phyloP scores from a whole-genome alignment of 2,113 vertebrate genomes.

The Amazona guildingii region DNA sequence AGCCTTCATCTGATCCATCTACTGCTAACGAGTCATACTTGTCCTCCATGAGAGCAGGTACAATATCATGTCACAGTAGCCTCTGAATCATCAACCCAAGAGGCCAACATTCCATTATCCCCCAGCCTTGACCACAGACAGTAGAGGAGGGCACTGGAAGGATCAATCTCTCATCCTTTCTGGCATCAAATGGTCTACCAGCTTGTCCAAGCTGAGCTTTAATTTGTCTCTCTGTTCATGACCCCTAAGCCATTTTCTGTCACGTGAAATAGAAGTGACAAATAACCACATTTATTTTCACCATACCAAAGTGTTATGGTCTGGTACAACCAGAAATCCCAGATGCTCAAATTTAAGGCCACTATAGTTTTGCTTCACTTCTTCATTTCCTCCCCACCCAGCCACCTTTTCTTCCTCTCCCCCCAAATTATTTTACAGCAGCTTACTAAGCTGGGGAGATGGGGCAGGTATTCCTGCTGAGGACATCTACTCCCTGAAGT shows the following conservation, averaged over 20 bases:
- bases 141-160: not conserved
- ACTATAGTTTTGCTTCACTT: not conserved
- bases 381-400: not conserved
- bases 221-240: not conserved
- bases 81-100: not conserved
- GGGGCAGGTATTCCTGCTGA: not conserved
- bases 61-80: not conserved
- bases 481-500: not conserved
- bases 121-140: not conserved
- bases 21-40: rapidly evolving
- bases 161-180: not conserved
- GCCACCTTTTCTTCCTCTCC: not conserved
- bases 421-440: not conserved
- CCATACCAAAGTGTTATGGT: rapidly evolving
- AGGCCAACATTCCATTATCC: rapidly evolving
- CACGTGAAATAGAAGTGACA: not conserved
- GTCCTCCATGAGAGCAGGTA: not conserved
- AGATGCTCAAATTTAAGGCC: not conserved
- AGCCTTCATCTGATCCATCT: not conserved
- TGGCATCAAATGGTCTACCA: not conserved
- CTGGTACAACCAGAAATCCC: not conserved
- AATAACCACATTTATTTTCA: not conserved
- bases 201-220: not conserved
- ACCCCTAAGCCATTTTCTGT: not conserved
- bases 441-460: not conserved